Evolutionary conservation across 2,888 invertebrate species (phyloP), one percentile per base, ranked within the genome.

Genomic region (Anagyrus pseudococci): DNA sequence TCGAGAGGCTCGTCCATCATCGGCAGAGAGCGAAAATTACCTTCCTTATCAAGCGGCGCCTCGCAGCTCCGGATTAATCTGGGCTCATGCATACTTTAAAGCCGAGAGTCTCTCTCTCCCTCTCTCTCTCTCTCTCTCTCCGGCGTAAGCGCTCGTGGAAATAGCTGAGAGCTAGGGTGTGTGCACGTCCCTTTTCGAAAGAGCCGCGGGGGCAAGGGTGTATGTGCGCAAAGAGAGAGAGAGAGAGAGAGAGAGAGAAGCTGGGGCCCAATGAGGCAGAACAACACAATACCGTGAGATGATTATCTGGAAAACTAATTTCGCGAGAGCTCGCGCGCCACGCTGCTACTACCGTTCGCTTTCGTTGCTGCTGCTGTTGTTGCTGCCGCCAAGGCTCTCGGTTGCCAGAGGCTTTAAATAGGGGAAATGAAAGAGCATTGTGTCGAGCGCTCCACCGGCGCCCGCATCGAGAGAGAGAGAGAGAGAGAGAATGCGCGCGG

Each of bases 221-320:
- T 20, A 25, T 43, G 26, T 43, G 33, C 17, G 25, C 50, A 23
- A 13, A 48, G 53, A 44, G 48, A 54, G 49, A 61, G 49, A 56
- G 43, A 41, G 49, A 49, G 49, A 15, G 23, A 33, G 23, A n/a
- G 29, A n/a, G 53, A n/a, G 55, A 25, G n/a, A n/a, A n/a, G n/a
- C n/a, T 22, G 37, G 48, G 52, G 44, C 46, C 57, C 66, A 66
- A 66, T 66, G 66, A 63, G 60, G 60, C 63, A 61, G 63, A 63
- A 66, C 63, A 71, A 69, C 74, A 79, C 79, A 80, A 80, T 80
- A 76, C 77, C 73, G 75, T 73, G 73, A 75, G 80, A 80, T 80
- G 78, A 79, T 80, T 80, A 80, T 80, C 80, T 77, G 77, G 77
- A 79, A 80, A 80, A 80, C 80, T 80, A 80, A 80, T 80, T 80